Conservation (phyloP, 2,113 vertebrate genomes). For the Xenopus tropicalis region DNA sequence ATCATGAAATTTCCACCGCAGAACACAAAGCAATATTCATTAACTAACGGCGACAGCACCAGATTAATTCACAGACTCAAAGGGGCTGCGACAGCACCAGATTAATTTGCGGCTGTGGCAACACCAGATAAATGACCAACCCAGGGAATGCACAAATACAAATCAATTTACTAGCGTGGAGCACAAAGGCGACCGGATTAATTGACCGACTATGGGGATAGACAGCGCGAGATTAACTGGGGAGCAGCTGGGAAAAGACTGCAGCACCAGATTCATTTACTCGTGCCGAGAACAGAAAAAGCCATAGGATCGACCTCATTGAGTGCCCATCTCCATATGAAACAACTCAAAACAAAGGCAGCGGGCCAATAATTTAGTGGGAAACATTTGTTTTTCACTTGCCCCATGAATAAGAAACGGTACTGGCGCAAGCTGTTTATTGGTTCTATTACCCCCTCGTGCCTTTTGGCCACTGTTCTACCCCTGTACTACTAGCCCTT, state of each 20-base stretch:
- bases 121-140: background rate
- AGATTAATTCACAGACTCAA: background rate
- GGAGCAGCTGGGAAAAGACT: background rate
- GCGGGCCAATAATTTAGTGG: no score
- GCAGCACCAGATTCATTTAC: background rate
- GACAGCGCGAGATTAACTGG: background rate
- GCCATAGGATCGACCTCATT: background rate
- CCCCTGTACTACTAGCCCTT: no score
- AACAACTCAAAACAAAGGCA: background rate
- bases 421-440: no score
- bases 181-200: background rate
- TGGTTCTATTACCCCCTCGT: no score
- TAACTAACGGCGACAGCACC: background rate
- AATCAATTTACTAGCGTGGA: background rate
- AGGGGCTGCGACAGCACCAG: background rate
- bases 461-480: no score
- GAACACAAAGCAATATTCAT: background rate
- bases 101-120: background rate
- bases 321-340: background rate
- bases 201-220: background rate
- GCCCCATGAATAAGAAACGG: no score
- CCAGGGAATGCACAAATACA: background rate
- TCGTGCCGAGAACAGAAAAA: background rate
- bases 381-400: no score
- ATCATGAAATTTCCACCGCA: background rate